These are phyloP conservation scores for Scylla paramamosain DNA, from an alignment of 1,140 invertebrate genomes.

Conservation along the genomic window DNA sequence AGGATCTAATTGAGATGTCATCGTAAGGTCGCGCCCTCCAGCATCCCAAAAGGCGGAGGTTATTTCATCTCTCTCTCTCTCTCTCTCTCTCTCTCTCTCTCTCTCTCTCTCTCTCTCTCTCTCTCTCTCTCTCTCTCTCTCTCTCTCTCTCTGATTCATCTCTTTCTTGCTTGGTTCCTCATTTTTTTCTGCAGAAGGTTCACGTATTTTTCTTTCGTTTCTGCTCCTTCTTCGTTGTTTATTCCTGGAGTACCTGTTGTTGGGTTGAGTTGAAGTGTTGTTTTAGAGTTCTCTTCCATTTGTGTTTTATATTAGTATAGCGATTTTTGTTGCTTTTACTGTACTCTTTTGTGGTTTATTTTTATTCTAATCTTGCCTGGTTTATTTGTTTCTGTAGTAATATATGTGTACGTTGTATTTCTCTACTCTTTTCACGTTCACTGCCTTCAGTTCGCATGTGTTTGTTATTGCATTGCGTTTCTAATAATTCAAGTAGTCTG, in stretches of 20 bases:
- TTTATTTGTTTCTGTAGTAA: no score
- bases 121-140: not conserved
- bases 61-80: not conserved
- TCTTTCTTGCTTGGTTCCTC: not conserved
- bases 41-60: not conserved
- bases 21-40: not conserved
- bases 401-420: no score
- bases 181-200: not conserved
- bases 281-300: no score
- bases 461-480: no score
- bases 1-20: not conserved
- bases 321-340: not conserved
- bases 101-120: not conserved
- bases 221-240: not conserved
- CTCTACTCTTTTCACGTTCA: no score
- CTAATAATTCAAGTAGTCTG: no score
- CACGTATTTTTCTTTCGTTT: not conserved
- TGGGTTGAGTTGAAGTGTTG: no score
- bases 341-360: not conserved
- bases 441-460: no score
- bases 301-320: no score
- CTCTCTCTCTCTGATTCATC: not conserved
- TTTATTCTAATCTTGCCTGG: no score
- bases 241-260: not conserved
- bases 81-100: conserved; percentile 25